Evolutionary conservation across 2,113 vertebrate species (phyloP).

Genomic region (Agelaius tricolor): DNA sequence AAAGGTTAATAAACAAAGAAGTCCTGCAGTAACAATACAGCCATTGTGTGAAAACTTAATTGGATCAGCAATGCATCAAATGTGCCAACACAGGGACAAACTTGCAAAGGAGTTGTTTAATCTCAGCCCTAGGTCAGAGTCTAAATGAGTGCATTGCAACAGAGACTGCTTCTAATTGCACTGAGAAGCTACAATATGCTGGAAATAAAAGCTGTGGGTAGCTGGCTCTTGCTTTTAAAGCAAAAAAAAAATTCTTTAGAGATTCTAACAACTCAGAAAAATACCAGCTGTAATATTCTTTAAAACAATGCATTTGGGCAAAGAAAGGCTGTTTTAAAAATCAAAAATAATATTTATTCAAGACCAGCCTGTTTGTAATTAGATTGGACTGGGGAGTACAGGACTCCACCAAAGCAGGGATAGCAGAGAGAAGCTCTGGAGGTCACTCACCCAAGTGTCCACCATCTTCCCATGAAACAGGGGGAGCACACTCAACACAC

Average conservation of each 20-base stretch:
- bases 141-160: not conserved
- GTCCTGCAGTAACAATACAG: conserved; percentile 30
- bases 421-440: not conserved
- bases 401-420: not conserved
- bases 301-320: not conserved
- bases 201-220: conserved; percentile 21
- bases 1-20: conserved; percentile 57
- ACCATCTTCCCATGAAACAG: not conserved
- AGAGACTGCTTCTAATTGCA: not conserved
- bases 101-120: conserved; percentile 1
- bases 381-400: not conserved
- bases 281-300: not conserved
- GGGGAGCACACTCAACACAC: not conserved
- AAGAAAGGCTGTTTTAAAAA: not conserved
- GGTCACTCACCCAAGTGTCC: not conserved
- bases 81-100: conserved; percentile 16
- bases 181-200: not conserved
- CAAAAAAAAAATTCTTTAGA: not conserved
- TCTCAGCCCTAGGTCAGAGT: conserved; percentile 5
- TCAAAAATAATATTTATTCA: not conserved
- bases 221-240: not conserved
- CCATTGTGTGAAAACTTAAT: conserved; percentile 55
- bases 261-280: not conserved
- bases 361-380: not conserved
- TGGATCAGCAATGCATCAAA: conserved; percentile 49